Conservation (phyloP, 2,797 vertebrate species). For the Spea hammondii region DNA sequence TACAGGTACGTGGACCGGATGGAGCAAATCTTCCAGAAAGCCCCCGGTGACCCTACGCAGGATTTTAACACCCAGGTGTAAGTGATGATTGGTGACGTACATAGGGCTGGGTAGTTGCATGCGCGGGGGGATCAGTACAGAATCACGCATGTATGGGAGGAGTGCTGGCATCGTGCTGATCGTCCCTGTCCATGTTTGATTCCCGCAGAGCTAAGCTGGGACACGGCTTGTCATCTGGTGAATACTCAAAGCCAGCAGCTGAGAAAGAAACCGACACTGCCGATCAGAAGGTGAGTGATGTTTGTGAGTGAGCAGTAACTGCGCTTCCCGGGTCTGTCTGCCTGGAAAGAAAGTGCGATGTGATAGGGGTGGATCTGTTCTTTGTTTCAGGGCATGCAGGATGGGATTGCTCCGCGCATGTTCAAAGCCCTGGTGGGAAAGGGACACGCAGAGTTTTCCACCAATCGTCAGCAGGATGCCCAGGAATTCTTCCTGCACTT, state of each 20-base stretch:
- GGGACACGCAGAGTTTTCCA: conserved; percentile 96
- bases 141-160: no score
- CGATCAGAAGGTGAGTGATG: conserved; percentile 81
- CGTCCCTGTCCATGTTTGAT: not conserved
- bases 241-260: conserved; percentile 87
- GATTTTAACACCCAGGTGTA: conserved; percentile 99
- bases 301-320: not conserved
- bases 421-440: conserved; percentile 95
- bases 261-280: conserved; percentile 79
- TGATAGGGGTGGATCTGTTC: not conserved
- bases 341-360: no score
- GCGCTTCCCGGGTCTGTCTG: not conserved
- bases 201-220: conserved; percentile 87
- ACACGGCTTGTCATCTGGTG: conserved; percentile 89
- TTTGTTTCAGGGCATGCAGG: conserved; percentile 83
- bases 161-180: no score
- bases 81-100: conserved; percentile 48
- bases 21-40: conserved; percentile 90
- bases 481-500: conserved; percentile 98
- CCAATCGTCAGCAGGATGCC: conserved; percentile 96
- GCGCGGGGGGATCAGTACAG: not conserved
- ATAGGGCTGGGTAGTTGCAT: not conserved
- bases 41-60: conserved; percentile 90
- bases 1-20: conserved; percentile 91
- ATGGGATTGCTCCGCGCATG: conserved; percentile 93